Percentiles rank a stretch among this genome's conserved stretches.
These are phyloP conservation scores for Sigmodon hispidus DNA, from an alignment of 2,113 vertebrate species.

Conservation along the genomic window DNA sequence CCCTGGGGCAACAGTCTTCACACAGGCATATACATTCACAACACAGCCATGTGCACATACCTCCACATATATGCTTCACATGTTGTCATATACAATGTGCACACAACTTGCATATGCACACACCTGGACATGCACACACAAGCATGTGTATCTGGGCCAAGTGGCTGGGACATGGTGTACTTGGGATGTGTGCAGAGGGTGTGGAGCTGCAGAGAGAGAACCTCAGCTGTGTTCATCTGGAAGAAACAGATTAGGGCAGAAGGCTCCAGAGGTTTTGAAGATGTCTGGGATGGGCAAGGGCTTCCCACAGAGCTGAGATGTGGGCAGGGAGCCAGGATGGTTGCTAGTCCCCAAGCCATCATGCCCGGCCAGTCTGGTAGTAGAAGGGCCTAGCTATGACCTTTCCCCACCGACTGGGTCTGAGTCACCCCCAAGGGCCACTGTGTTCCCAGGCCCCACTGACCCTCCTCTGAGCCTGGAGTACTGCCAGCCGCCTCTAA, in stretches of 20 bases:
- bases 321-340: not conserved
- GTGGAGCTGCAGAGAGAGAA: rapidly evolving
- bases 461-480: conserved; percentile 33
- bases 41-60: not conserved
- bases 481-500: not conserved
- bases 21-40: not conserved
- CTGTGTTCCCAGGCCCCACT: conserved; percentile 56
- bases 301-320: not conserved
- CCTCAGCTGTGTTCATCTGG: rapidly evolving
- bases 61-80: too few species aligned
- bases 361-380: not conserved
- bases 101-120: rapidly evolving
- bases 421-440: not conserved
- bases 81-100: not conserved
- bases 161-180: not conserved
- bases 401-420: not conserved
- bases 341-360: not conserved
- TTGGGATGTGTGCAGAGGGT: rapidly evolving
- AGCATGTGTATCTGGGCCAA: rapidly evolving
- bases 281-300: not conserved
- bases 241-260: not conserved
- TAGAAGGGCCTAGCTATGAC: not conserved
- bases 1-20: not conserved
- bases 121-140: rapidly evolving
- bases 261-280: not conserved